A percentile compares a stretch with the other conserved stretches of the same genome.
Evolutionary conservation across 2,888 invertebrate species (phyloP).

Genomic region (Orthonychiurus folsomi): DNA sequence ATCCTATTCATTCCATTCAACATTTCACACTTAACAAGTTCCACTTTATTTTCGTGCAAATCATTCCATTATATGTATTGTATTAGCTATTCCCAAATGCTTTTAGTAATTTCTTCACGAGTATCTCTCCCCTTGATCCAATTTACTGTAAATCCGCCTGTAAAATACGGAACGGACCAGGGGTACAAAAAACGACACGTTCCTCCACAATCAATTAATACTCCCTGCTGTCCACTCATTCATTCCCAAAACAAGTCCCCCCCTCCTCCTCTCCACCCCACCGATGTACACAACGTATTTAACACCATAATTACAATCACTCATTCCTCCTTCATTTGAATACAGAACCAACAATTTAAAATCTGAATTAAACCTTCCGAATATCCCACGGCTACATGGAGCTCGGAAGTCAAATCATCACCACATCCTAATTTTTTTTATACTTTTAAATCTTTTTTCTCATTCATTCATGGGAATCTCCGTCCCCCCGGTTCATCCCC

Average conservation of each 20-base stretch:
- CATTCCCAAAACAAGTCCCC: neutral
- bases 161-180: neutral
- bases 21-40: too few species aligned
- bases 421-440: too few species aligned
- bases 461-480: too few species aligned
- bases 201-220: neutral
- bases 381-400: too few species aligned
- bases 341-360: too few species aligned
- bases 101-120: too few species aligned
- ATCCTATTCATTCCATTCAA: too few species aligned
- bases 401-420: too few species aligned
- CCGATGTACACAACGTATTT: neutral
- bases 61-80: neutral
- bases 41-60: constrained; percentile 1
- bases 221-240: neutral
- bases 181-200: neutral
- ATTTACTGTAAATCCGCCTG: neutral
- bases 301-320: neutral
- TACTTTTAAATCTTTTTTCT: too few species aligned
- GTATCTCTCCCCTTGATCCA: neutral
- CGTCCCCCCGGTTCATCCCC: too few species aligned
- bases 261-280: neutral
- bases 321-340: neutral
- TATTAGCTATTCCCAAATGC: too few species aligned
- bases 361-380: too few species aligned